Conservation (phyloP, 2,888 invertebrate species). For the Ptilodon capucinus region DNA sequence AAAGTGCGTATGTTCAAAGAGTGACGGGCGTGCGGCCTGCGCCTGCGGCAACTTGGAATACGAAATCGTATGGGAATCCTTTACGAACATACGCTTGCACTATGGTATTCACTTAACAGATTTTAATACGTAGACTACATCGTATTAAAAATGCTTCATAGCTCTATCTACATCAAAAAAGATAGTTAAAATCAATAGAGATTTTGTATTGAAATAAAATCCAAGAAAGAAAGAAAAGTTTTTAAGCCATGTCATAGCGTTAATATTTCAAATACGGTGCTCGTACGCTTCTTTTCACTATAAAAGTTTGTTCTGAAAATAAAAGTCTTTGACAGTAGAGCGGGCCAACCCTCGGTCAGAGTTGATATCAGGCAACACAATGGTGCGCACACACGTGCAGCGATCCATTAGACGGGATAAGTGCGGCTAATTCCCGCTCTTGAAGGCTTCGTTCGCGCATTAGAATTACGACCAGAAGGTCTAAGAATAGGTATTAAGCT, state of each 20-base stretch:
- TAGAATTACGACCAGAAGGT: slow-evolving; percentile 48
- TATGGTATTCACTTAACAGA: slow-evolving; percentile 2
- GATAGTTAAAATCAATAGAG: too few relatives aligned
- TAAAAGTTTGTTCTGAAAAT: slow-evolving; percentile 7
- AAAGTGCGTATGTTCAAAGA: slow-evolving; percentile 62
- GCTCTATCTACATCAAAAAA: too few relatives aligned
- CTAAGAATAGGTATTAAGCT: slow-evolving; percentile 39
- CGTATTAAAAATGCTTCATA: too few relatives aligned
- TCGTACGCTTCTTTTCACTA: neutral
- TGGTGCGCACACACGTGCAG: slow-evolving; percentile 56
- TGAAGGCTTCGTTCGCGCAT: slow-evolving; percentile 47
- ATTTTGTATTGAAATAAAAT: neutral
- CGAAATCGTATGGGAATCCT: slow-evolving; percentile 64
- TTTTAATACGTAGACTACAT: neutral
- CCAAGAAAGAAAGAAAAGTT: neutral
- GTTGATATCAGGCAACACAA: slow-evolving; percentile 47
- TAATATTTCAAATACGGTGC: neutral
- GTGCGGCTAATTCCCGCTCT: slow-evolving; percentile 73
- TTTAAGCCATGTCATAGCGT: too few relatives aligned
- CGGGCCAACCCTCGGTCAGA: slow-evolving; percentile 22
- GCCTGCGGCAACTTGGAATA: slow-evolving; percentile 55
- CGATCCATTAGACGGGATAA: slow-evolving; percentile 74
- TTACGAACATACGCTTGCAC: slow-evolving; percentile 24
- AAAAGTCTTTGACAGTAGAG: slow-evolving; percentile 12
- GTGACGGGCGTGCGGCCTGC: slow-evolving; percentile 55